Percentiles rank a stretch among this genome's conserved stretches.
phyloP scores from a whole-genome alignment of 2,888 invertebrate species.

The Philaethria dido region DNA sequence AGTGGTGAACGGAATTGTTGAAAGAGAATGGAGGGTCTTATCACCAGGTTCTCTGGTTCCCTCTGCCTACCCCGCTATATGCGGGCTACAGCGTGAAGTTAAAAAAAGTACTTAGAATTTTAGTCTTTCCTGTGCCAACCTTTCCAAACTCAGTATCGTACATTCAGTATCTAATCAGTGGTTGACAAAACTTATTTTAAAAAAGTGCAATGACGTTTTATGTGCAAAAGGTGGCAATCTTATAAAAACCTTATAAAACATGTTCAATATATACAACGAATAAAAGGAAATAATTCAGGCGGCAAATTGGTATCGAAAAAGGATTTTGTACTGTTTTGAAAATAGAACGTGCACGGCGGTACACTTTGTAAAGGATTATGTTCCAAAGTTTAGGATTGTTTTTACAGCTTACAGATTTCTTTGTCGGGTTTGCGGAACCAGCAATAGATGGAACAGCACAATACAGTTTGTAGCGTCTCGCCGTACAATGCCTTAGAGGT shows the following conservation, averaged over 20 bases:
- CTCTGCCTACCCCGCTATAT: too few relatives aligned
- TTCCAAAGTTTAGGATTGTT: slow-evolving; percentile 73
- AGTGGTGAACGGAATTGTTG: too few relatives aligned
- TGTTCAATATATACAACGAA: slow-evolving; percentile 57
- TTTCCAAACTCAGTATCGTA: background rate
- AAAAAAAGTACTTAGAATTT: too few relatives aligned
- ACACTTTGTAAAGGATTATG: slow-evolving; percentile 76
- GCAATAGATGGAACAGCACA: slow-evolving; percentile 57
- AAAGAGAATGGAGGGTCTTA: too few relatives aligned
- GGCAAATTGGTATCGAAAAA: slow-evolving; percentile 80
- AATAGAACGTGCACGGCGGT: slow-evolving; percentile 70
- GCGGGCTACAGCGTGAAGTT: too few relatives aligned
- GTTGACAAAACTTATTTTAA: too few relatives aligned
- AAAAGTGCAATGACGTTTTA: slow-evolving; percentile 11
- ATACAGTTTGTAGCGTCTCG: slow-evolving; percentile 52
- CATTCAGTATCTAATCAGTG: background rate
- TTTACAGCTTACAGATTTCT: slow-evolving; percentile 79
- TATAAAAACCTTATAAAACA: slow-evolving; percentile 65
- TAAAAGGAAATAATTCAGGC: slow-evolving; percentile 70
- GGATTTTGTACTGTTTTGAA: slow-evolving; percentile 82
- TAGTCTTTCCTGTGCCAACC: background rate
- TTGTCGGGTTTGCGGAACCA: slow-evolving; percentile 68
- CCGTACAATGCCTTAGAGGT: slow-evolving; percentile 50
- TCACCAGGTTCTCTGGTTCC: too few relatives aligned
- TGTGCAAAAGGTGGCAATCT: slow-evolving; percentile 39